These are phyloP conservation scores for Drosophila parabipectinata DNA, from an alignment of 1,140 invertebrate species.

Conservation along the genomic window DNA sequence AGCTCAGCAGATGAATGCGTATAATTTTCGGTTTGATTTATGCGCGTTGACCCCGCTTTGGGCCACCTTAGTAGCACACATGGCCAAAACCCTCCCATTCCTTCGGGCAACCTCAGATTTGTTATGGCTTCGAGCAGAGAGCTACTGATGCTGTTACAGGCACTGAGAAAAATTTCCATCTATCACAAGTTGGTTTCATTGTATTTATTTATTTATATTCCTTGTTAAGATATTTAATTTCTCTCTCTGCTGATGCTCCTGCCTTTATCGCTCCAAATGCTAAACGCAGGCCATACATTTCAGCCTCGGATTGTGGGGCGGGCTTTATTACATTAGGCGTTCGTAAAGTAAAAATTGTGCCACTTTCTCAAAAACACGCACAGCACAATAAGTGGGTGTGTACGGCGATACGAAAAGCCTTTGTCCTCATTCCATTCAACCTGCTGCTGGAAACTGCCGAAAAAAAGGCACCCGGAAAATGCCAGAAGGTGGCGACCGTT, in stretches of 20 bases:
- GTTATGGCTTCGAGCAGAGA: conserved; percentile 52
- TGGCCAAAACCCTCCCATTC: conserved; percentile 30
- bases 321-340: conserved; percentile 82
- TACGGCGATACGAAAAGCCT: conserved; percentile 20
- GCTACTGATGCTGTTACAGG: conserved; percentile 24
- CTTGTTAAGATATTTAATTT: background rate
- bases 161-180: background rate
- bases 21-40: conserved; percentile 84
- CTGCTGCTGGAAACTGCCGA: conserved; percentile 76
- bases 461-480: conserved; percentile 66
- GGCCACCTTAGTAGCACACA: conserved; percentile 65
- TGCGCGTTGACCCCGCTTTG: conserved; percentile 73
- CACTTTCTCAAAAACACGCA: conserved; percentile 83
- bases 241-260: conserved; percentile 23
- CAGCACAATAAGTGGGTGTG: conserved; percentile 66
- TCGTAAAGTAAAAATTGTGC: conserved; percentile 82
- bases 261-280: conserved; percentile 72
- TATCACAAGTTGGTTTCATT: background rate
- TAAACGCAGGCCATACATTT: conserved; percentile 79
- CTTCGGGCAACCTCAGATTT: conserved; percentile 65
- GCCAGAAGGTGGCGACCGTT: conserved; percentile 11
- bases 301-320: conserved; percentile 43
- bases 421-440: conserved; percentile 56
- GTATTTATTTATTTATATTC: background rate
- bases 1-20: conserved; percentile 83